Conservation (phyloP, 2,113 vertebrate genomes). For the Corythornis vintsioides region DNA sequence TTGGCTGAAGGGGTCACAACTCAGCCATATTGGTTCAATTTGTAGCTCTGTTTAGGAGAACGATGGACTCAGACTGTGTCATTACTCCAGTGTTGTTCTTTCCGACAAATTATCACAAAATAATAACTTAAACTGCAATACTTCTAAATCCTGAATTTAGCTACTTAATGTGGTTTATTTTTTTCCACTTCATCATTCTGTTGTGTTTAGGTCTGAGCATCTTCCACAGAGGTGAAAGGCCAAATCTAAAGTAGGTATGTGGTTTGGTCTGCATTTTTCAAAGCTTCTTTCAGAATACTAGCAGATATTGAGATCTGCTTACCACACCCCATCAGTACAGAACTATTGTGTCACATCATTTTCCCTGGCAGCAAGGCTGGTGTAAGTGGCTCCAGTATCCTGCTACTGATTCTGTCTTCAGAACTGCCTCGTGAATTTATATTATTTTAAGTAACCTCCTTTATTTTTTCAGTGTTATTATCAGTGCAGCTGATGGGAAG, state of each 20-base stretch:
- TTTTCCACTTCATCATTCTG: background rate
- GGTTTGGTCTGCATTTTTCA: background rate
- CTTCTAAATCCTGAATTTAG: background rate
- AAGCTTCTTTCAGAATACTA: background rate
- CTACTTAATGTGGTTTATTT: background rate
- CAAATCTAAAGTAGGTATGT: background rate
- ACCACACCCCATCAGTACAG: background rate
- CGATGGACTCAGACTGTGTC: too few relatives aligned
- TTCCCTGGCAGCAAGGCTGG: background rate
- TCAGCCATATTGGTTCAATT: too few relatives aligned
- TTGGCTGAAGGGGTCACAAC: too few relatives aligned
- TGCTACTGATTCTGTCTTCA: background rate
- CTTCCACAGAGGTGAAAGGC: background rate
- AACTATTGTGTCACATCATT: background rate
- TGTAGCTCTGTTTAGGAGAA: too few relatives aligned
- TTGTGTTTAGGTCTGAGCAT: background rate
- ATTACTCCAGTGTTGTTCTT: too few relatives aligned
- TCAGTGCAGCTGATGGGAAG: background rate
- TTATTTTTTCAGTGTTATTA: background rate
- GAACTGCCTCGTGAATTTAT: background rate
- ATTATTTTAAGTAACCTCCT: background rate
- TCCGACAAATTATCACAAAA: background rate
- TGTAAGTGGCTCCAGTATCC: background rate
- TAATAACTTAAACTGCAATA: background rate
- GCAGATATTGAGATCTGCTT: background rate